phyloP scores from a whole-genome alignment of 2,797 vertebrate species.

The Selene dorsalis region DNA sequence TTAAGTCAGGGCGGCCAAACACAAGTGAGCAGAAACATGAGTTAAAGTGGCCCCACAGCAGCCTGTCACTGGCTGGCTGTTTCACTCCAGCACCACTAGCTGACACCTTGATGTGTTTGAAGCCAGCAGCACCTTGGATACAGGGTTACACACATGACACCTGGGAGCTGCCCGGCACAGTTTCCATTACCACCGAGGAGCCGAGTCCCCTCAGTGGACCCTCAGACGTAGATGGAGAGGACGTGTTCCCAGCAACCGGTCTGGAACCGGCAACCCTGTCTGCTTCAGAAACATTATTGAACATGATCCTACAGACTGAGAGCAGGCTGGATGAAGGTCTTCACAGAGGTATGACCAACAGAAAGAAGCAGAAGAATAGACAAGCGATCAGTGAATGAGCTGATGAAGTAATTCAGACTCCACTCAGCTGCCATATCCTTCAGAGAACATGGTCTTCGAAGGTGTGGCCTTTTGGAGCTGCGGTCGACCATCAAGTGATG shows the following conservation, averaged over 20 bases:
- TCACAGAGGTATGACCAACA: too few relatives aligned
- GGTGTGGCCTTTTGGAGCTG: too few relatives aligned
- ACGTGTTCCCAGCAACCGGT: not conserved
- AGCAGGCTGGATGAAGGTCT: too few relatives aligned
- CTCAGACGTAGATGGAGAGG: not conserved
- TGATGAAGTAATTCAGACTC: too few relatives aligned
- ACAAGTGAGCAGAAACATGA: slow-evolving; percentile 58
- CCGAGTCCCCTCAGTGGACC: not conserved
- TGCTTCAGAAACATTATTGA: not conserved
- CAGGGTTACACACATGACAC: slow-evolving; percentile 23
- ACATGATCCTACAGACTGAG: too few relatives aligned
- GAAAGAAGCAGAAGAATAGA: too few relatives aligned
- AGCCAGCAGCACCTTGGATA: slow-evolving; percentile 31
- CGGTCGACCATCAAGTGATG: too few relatives aligned
- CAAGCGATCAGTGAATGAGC: too few relatives aligned
- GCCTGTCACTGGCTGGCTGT: slow-evolving; percentile 28
- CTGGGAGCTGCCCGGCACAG: slow-evolving; percentile 7
- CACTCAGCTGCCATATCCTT: too few relatives aligned
- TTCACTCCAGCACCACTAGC: slow-evolving; percentile 51
- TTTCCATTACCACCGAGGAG: slow-evolving; percentile 9
- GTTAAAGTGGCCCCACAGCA: slow-evolving; percentile 65
- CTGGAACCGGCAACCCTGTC: not conserved
- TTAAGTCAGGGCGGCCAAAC: slow-evolving; percentile 65
- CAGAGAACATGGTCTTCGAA: too few relatives aligned
- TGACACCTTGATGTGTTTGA: slow-evolving; percentile 43